Base-by-base conservation (phyloP, 2,113 vertebrate species). In the Eptatretus burgeri region DNA sequence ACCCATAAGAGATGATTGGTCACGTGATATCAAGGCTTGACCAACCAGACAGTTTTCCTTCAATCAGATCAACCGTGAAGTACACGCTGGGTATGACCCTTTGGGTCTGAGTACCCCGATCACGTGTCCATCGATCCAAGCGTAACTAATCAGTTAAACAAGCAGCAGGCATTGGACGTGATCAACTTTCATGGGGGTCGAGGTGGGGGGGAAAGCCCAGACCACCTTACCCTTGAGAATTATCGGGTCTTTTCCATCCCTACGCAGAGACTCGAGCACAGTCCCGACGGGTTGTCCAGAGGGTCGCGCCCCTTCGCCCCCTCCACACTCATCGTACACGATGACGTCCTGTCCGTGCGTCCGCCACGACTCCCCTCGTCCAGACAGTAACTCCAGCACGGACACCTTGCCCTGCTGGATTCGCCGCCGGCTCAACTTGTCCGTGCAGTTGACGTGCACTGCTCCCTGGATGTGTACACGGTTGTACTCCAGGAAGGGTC, bases 361-460 rank as follows among this genome's bases (percentile, higher is more conserved):
- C 0, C 78, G 79, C 66, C 73, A 77, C 2, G 67, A 70, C 5
- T 73, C 70, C 5, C 73, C 75, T 1, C 78, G 50, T 10, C n/a
- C 68, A 62, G 73, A 70, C 51, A 77, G 72, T 60, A 82, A 79
- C 64, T 80, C 79, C 9, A 82, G 70, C 65, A 79, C 73, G 1
- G 79, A 74, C 75, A 77, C 74, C 70, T 78, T 78, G 41, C 78
- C 77, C 62, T 78, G 80, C 69, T 77, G 77, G 17, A 81, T 75
- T 17, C 75, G 66, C 12, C 76, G 69, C 18, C 79, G 69, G 14
- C 77, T 77, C 1, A 75, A 72, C 0, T 70, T 72, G 51, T 80
- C 79, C 2, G 64, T 10, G 1, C 12, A 64, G 5, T 73, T 77
- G 1, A 69, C 65, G 49, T 52, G 65, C 65, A 65, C 64, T 18